Percentiles rank a stretch among this genome's conserved stretches.
Conservation (phyloP, 2,113 vertebrate genomes). For the Xiphias gladius region DNA sequence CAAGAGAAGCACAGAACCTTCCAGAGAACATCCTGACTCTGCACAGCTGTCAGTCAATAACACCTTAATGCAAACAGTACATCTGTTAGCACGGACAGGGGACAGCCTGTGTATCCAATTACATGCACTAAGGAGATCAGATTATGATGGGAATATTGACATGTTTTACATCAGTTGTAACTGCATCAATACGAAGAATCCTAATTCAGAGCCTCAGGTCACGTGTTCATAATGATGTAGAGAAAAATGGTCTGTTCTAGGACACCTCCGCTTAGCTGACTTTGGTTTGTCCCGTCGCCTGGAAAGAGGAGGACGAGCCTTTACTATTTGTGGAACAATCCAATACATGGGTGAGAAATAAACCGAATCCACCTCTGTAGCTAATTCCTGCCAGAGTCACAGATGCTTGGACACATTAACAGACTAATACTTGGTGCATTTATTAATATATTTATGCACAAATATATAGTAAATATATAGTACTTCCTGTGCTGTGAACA, state of each 20-base stretch:
- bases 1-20: constrained; percentile 37
- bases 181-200: background rate
- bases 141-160: background rate
- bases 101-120: constrained; percentile 9
- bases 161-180: background rate
- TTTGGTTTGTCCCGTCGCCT: constrained; percentile 94
- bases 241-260: constrained; percentile 80
- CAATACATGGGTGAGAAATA: constrained; percentile 94
- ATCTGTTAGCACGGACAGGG: constrained; percentile 5
- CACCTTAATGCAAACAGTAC: constrained; percentile 14
- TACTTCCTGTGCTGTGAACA: background rate
- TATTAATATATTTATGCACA: background rate
- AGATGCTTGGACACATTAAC: background rate
- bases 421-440: background rate
- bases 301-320: constrained; percentile 88
- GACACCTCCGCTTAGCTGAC: constrained; percentile 94
- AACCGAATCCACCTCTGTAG: background rate
- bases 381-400: background rate
- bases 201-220: background rate
- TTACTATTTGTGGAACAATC: constrained; percentile 96
- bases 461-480: background rate
- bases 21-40: constrained; percentile 24
- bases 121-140: background rate
- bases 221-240: background rate
- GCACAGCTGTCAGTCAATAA: constrained; percentile 19